Base-by-base conservation (phyloP, 23 tunicate genomes). In the Ascidia mentula region DNA sequence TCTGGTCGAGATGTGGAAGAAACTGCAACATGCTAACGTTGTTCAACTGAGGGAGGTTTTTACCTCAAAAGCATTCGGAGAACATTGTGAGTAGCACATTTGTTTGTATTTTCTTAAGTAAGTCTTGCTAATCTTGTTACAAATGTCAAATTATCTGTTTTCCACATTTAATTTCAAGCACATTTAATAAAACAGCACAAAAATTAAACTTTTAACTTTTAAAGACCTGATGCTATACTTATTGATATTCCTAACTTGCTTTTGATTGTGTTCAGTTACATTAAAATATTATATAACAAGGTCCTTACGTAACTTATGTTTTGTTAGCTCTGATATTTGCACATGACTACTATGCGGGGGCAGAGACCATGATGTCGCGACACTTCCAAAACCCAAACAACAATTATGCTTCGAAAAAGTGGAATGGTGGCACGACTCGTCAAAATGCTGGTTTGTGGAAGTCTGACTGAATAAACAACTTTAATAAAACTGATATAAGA, bases 1-100 rank as follows among this genome's bases (percentile, higher is more conserved):
- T 20, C 78, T 88, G 53, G 98, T 88, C 22, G 98, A 89, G 59
- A 90, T 83, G 95, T 95, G 99, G 99, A 89, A 90, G 86, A 83
- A 84, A 40, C 38, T 95, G 40, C 92, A 90, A 59, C 92, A 90
- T 36, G 87, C 89, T 9, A 95, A 90, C 40, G 82, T 95, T 31
- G 99, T 95, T 69, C 90, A 75, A 37, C 80, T 95, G 33, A 72
- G 95, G 24, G 95, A 90, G 71, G 92, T 90, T 20, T 95, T 95
- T 53, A 90, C 99, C 4, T 79, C 95, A 35, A 95, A 95, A 69
- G 98, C 95, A 28, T 93, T 93, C 75, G 98, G 98, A 15, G 98
- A 93, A 80, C 92, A 85, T 75, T 93, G 98, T 93, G 72, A 80
- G 98, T 65, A 31, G 12, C n/a, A 28, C 13, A 53, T 53, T 53